A percentile compares a stretch with the other conserved stretches of the same genome.
Conservation (phyloP, 2,113 vertebrate genomes). For the Lagopus muta region DNA sequence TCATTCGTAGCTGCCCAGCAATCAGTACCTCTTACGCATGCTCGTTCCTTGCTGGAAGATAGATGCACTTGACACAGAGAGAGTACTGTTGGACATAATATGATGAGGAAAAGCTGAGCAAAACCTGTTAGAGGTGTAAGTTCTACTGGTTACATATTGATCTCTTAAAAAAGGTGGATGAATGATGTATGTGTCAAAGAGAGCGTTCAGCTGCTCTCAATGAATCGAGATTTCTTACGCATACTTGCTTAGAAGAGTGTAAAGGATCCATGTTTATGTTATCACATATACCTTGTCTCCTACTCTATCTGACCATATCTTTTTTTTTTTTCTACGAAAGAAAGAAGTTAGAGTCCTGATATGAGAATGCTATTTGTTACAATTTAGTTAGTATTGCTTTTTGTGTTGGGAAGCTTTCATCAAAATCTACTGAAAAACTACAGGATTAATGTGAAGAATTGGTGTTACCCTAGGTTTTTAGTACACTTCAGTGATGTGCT, state of each 20-base stretch:
- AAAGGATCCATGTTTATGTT: neutral
- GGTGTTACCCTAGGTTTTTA: neutral
- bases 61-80: neutral
- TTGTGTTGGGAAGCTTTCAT: neutral
- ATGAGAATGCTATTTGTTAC: neutral
- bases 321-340: neutral
- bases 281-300: neutral
- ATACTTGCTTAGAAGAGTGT: neutral
- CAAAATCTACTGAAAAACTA: neutral
- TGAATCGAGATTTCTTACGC: neutral
- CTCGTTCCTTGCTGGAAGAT: neutral
- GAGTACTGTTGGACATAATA: neutral
- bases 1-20: neutral
- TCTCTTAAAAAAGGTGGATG: neutral
- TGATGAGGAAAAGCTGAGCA: neutral
- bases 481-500: neutral
- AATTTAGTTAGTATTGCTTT: neutral
- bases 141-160: neutral
- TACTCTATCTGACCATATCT: neutral
- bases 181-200: neutral
- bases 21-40: neutral
- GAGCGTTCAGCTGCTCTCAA: neutral
- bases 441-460: neutral
- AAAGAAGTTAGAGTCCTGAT: neutral
- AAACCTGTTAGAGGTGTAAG: neutral